phyloP scores from a whole-genome alignment of 2,888 invertebrate genomes.

The Emesis castigata region DNA sequence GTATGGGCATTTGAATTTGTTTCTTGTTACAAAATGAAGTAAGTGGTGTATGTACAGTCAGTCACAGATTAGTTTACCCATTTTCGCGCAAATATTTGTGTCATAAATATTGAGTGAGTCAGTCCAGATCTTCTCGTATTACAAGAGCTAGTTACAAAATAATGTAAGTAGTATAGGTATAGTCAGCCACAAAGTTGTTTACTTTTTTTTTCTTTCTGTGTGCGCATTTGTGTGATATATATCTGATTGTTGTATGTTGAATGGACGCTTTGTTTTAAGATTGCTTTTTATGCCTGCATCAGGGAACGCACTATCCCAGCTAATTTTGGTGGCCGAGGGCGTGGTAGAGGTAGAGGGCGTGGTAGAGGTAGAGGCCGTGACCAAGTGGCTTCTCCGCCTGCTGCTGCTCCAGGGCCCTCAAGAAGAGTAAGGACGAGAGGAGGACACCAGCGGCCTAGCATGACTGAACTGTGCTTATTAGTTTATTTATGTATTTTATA shows the following conservation, averaged over 20 bases:
- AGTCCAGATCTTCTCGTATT: not conserved
- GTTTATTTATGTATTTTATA: not conserved
- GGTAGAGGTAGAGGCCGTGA: not conserved
- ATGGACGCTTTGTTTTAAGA: not conserved
- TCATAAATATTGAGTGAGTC: not conserved
- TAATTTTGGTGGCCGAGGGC: not conserved
- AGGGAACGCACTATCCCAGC: not conserved
- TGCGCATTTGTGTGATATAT: not conserved
- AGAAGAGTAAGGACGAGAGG: not conserved
- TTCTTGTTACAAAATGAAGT: not conserved
- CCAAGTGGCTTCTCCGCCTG: not conserved
- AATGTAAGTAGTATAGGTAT: not conserved
- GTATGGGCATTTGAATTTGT: not conserved
- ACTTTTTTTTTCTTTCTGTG: not conserved
- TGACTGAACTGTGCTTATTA: not conserved
- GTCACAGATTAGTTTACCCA: not conserved
- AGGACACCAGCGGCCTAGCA: not conserved
- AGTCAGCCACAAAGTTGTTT: not conserved
- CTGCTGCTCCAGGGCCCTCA: not conserved
- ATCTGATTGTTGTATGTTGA: not conserved
- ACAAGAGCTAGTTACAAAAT: not conserved
- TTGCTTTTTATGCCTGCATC: not conserved
- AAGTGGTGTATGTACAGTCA: not conserved
- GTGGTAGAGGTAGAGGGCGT: not conserved
- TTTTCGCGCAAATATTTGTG: not conserved